These are phyloP conservation scores for Parnassius mnemosyne DNA, from an alignment of 2,888 invertebrate genomes.

Conservation along the genomic window DNA sequence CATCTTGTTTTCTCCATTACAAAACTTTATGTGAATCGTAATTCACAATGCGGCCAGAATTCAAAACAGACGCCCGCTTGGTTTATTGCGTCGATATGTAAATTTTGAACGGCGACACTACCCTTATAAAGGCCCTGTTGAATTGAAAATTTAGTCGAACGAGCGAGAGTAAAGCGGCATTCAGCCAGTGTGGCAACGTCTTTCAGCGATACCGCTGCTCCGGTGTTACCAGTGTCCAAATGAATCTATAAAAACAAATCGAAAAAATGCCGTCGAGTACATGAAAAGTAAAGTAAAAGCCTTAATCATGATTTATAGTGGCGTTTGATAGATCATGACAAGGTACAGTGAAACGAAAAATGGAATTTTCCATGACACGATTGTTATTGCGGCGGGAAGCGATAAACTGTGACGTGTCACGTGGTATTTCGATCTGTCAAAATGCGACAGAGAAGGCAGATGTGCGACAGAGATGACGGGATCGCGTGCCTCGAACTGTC, in stretches of 20 bases:
- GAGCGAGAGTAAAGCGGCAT: conserved; percentile 65
- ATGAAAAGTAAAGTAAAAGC: conserved; percentile 14
- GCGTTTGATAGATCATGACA: conserved; percentile 22
- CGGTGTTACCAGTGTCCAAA: conserved; percentile 40
- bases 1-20: conserved; percentile 37
- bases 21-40: conserved; percentile 11
- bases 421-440: conserved; percentile 67
- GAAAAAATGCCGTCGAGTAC: conserved; percentile 28
- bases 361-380: conserved; percentile 26
- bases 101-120: conserved; percentile 79
- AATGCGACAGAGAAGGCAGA: conserved; percentile 59
- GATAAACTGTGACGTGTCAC: conserved; percentile 48
- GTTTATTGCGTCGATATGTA: conserved; percentile 80
- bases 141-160: conserved; percentile 79
- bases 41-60: conserved; percentile 56
- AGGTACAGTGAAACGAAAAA: conserved; percentile 20
- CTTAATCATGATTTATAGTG: conserved; percentile 22
- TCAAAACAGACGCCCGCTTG: conserved; percentile 72
- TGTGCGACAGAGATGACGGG: conserved; percentile 42
- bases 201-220: conserved; percentile 75
- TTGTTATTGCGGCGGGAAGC: conserved; percentile 36
- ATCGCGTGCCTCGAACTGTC: conserved; percentile 41
- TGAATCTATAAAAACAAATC: conserved; percentile 26
- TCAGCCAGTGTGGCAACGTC: conserved; percentile 75
- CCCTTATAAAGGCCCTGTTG: conserved; percentile 80